These are phyloP conservation scores for Polyploca ridens DNA, from an alignment of 2,888 invertebrate genomes.

Conservation along the genomic window DNA sequence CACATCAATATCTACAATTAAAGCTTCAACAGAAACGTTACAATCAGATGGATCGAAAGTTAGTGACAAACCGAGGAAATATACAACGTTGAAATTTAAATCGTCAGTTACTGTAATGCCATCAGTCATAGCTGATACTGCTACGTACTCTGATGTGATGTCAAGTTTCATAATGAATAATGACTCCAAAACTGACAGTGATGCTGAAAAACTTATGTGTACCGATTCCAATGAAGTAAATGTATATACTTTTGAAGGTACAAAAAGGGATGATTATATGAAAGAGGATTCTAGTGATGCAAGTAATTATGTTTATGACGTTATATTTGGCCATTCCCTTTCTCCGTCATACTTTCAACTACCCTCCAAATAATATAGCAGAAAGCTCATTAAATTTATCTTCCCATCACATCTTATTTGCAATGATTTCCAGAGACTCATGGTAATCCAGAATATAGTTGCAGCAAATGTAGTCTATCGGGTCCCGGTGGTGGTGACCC, in stretches of 20 bases:
- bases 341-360: too few relatives aligned
- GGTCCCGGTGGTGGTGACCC: slow-evolving; percentile 48
- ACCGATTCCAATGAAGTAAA: slow-evolving; percentile 21
- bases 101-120: slow-evolving; percentile 54
- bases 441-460: slow-evolving; percentile 47
- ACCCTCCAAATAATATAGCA: too few relatives aligned
- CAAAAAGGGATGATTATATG: slow-evolving; percentile 19
- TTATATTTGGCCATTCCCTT: too few relatives aligned
- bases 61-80: slow-evolving; percentile 15
- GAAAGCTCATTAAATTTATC: too few relatives aligned
- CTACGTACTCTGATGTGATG: slow-evolving; percentile 32
- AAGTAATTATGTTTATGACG: slow-evolving; percentile 19
- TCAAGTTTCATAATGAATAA: slow-evolving; percentile 9
- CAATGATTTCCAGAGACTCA: slow-evolving; percentile 25
- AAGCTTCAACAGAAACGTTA: neutral
- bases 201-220: slow-evolving; percentile 15
- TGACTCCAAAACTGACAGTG: slow-evolving; percentile 21
- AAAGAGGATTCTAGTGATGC: slow-evolving; percentile 15
- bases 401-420: neutral
- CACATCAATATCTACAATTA: neutral
- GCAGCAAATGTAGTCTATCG: slow-evolving; percentile 39
- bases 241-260: slow-evolving; percentile 16
- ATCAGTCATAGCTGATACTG: slow-evolving; percentile 43
- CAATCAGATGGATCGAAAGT: neutral
- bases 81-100: slow-evolving; percentile 41